Base-by-base conservation (phyloP, 2,797 vertebrate species). In the Acanthopagrus latus region DNA sequence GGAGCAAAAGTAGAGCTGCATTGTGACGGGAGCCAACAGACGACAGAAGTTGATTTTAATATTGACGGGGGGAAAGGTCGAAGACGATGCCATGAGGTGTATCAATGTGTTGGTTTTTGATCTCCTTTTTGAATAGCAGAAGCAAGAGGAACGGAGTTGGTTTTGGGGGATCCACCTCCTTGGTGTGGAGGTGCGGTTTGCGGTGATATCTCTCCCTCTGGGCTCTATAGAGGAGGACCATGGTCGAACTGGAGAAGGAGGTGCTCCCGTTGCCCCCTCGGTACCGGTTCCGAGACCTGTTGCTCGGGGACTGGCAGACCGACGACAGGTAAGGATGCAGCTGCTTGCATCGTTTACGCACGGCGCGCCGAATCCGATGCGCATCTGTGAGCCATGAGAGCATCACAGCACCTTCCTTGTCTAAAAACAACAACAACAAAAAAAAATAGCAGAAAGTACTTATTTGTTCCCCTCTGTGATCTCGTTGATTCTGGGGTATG, bases 231-330 rank as follows among this genome's bases (percentile, higher is more conserved):
- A 88, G 85, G 77, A 71, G 64, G 76, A 94, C 84, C 81, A 96
- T 96, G 95, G 95, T 95, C 38, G 95, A 96, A 86, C 83, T 95
- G 87, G 96, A 96, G 64, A 96, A 95, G 85, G 95, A 96, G 68
- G 95, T 96, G 52, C 95, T 95, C 84, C 96, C 95, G 64, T 82
- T 96, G 82, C 96, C 95, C 38, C 96, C 96, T 67, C 95, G 96
- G 89, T 96, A 96, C 91, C 94, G 96, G 82, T 96, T 96, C 94
- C 93, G 96, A 89, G 96, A 96, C 95, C 92, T 96, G 93, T 95
- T 96, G 93, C 96, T 96, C 86, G 96, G 96, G 56, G 96, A 96
- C 91, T 96, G 96, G 96, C 96, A 96, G 89, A 76, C 92, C 50
- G 96, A 96, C 78, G 96, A 96, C 90, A 95, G 95, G 96, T 96